Evolutionary conservation across 2,797 vertebrate genomes (phyloP), one percentile per base, ranked within the genome.

Genomic region (Pachyuromys duprasi): DNA sequence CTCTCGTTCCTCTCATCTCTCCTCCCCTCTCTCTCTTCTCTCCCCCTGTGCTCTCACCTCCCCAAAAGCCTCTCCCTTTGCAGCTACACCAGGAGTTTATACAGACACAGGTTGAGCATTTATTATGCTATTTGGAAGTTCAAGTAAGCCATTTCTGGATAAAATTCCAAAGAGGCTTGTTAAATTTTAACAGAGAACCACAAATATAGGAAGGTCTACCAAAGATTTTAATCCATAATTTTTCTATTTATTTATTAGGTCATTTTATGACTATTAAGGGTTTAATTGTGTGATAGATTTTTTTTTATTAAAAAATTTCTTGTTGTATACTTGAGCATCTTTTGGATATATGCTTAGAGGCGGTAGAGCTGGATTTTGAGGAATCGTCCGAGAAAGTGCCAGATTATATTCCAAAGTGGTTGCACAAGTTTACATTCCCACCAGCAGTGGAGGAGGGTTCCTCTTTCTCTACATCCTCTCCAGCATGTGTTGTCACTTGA

Each of bases 121-220:
- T 75, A 89, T 75, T 75, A 86, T 79, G 70, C n/a, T 93, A 91
- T 67, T 81, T 95, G 45, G 26, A 81, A 90, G 42, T 70, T 93
- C 78, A 96, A 94, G 28, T 67, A 90, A 88, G 93, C 74, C 63
- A 83, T 74, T 60, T 60, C 36, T 63, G 42, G 49, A 39, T 95
- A 33, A 87, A 93, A 89, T 95, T 97, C 26, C 39, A 91, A 86
- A 75, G 36, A 93, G 31, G 28, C 7, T 65, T 79, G 86, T 79
- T 89, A 86, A 83, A 78, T 90, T 87, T 60, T 94, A 79, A 79
- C 75, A 82, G 36, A 94, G 76, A 91, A 53, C 1, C 15, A 72
- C 65, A 28, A 22, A 67, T 53, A 81, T 53, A 14, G 67, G 90
- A 96, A 93, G 67, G 45, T 9, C 31, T 42, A 67, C 28, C 31